Percentiles rank a stretch among this genome's conserved stretches.
These are phyloP conservation scores for Nebria salina DNA, from an alignment of 2,888 invertebrate genomes.

Conservation along the genomic window DNA sequence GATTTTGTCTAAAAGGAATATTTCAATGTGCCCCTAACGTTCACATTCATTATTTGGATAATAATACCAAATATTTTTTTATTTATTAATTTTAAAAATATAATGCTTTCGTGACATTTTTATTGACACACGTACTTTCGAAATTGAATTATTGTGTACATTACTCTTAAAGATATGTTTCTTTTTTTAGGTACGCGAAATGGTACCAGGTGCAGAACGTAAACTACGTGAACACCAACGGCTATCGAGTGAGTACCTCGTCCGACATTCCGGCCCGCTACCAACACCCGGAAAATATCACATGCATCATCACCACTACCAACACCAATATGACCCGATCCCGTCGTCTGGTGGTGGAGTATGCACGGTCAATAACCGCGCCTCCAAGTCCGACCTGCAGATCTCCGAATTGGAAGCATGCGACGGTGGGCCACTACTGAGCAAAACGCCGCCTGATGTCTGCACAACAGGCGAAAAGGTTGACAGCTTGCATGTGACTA, in stretches of 20 bases:
- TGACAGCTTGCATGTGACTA: slow-evolving; percentile 47
- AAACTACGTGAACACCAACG: slow-evolving; percentile 67
- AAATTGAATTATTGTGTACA: background rate
- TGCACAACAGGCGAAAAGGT: slow-evolving; percentile 52
- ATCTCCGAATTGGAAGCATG: slow-evolving; percentile 58
- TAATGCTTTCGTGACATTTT: background rate
- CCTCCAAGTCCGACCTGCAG: slow-evolving; percentile 41
- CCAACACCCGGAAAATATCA: slow-evolving; percentile 53
- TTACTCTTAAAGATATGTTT: background rate
- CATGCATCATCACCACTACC: slow-evolving; percentile 45
- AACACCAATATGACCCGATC: slow-evolving; percentile 46
- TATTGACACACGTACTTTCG: no score
- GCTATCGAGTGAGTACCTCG: slow-evolving; percentile 65
- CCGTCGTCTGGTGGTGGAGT: slow-evolving; percentile 35
- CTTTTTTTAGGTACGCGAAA: slow-evolving; percentile 65
- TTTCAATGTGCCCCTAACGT: background rate
- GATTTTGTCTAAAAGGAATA: background rate
- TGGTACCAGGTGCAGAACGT: slow-evolving; percentile 70
- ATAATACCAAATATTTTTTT: background rate
- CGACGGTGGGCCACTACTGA: slow-evolving; percentile 60
- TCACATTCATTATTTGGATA: background rate
- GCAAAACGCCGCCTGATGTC: slow-evolving; percentile 63
- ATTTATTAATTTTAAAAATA: background rate
- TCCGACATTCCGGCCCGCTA: slow-evolving; percentile 56
- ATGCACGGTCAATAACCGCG: slow-evolving; percentile 48